Base-by-base conservation (phyloP, 1,140 invertebrate species). In the Aphidius ervi region DNA sequence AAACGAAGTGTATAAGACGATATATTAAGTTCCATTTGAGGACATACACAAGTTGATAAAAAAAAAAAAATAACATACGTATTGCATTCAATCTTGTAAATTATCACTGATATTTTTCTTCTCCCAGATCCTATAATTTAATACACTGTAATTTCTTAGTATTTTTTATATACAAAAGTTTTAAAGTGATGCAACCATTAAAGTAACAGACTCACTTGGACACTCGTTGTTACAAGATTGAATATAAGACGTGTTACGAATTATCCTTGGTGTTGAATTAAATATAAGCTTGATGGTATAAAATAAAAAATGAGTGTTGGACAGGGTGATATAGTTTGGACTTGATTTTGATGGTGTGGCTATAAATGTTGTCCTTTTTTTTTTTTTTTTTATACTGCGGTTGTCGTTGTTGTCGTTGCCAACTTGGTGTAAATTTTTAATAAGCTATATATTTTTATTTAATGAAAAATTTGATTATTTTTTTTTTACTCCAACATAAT, bases 241-340 rank as follows among this genome's bases (percentile, higher is more conserved):
- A 70, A 68, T 68, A 67, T 64, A 54, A 63, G 63, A 43, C 46
- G 54, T 63, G 63, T 61, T 52, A 52, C 63, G 67, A 70, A 70
- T 70, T 70, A 70, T 67, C 41, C 59, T 64, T 31, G 65, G 49
- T 58, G 67, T 67, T 71, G 69, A 71, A 71, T 71, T 67, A 70
- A 71, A 70, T 71, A 71, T 71, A 71, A 71, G 67, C 67, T 31
- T 31, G 58, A 64, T 50, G 60, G 52, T 56, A 52, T 59, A 57
- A 5, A 0, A n/a, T 55, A 16, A 9, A 16, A 10, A 5, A n/a
- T n/a, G 46, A 50, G 31, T 8, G 59, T 10, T 40, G 46, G 45
- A 40, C 50, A 9, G 3, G 63, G 49, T 56, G 57, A 48, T 23
- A 62, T 31, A 31, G 23, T 31, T 31, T 31, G 23, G 23, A 31